Evolutionary conservation across 64 coral and sea anemone species (phyloP), one percentile per base, ranked within the genome.

Genomic region (Porites australiensis): DNA sequence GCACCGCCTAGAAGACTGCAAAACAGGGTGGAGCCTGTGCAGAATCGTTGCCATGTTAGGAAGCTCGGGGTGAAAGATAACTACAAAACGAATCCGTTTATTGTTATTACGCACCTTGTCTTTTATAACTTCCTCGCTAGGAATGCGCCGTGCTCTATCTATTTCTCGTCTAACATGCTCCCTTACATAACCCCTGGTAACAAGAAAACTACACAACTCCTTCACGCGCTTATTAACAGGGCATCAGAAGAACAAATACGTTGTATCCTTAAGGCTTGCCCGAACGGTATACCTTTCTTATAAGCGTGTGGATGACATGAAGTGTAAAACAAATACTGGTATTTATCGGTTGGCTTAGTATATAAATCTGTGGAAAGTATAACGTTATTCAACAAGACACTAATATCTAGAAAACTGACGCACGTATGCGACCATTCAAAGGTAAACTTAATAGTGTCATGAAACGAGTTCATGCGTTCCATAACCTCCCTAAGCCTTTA

Each of bases 1-100:
- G 2, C 58, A 91, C 63, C 69, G 81, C 37, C 72, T 68, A 23
- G 80, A 92, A 44, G 90, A 60, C 49, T 92, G 79, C 44, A 85
- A 58, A 58, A 92, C 90, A 86, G 80, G 90, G 14, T 86, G 79
- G 64, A 92, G 59, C 58, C 70, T 92, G 69, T 92, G 79, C 67
- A 91, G 46, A 64, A 76, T 61, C 50, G 75, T 66, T 4, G 14
- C 71, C n/a, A 86, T 92, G 21, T 92, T 76, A 14, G 90, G 53
- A 3, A 86, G 79, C 12, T 11, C 69, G 2, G 89, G 89, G 83
- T 91, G 89, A 53, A 70, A 83, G 44, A 79, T 83, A 18, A 91
- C 64, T 14, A 91, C 89, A 53, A 91, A 91, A 83, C 78, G 79
- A 61, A 91, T 50, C 11, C 77, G 66, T 3, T 23, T 92, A 27